phyloP scores from a whole-genome alignment of 2,113 vertebrate genomes.

The Zeus faber region DNA sequence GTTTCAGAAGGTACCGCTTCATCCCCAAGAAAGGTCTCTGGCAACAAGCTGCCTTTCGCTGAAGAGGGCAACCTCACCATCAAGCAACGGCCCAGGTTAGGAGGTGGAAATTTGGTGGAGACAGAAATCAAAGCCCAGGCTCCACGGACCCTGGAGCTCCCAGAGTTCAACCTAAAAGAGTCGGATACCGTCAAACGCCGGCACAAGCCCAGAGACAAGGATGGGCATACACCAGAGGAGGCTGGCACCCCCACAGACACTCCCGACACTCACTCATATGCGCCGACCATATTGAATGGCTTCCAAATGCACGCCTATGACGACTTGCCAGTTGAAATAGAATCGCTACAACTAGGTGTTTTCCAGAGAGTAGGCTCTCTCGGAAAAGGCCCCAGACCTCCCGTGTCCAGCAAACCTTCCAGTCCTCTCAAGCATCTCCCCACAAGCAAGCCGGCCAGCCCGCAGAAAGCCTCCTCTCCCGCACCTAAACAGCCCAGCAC shows the following conservation, averaged over 20 bases:
- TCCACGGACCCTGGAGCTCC: constrained; percentile 72
- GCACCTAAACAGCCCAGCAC: neutral
- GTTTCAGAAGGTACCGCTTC: constrained; percentile 39
- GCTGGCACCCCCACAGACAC: constrained; percentile 21
- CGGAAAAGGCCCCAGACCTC: constrained; percentile 46
- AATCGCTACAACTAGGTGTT: too few species aligned
- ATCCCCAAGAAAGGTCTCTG: constrained; percentile 87
- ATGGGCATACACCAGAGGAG: constrained; percentile 50
- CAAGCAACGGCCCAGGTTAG: constrained; percentile 90
- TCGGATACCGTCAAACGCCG: constrained; percentile 94
- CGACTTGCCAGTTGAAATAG: too few species aligned
- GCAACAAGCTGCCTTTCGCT: constrained; percentile 93
- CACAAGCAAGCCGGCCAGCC: constrained; percentile 52
- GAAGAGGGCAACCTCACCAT: constrained; percentile 97
- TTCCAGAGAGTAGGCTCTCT: constrained; percentile 50
- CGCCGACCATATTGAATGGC: constrained; percentile 43
- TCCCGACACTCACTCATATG: constrained; percentile 59
- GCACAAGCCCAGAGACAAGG: constrained; percentile 85
- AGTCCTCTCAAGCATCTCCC: constrained; percentile 57
- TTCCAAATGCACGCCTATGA: too few species aligned
- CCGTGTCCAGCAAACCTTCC: constrained; percentile 42
- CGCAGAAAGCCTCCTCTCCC: constrained; percentile 4
- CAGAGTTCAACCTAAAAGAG: constrained; percentile 92
- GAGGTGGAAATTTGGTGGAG: constrained; percentile 58
- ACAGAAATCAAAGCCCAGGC: constrained; percentile 33